These are phyloP conservation scores for Malacoraja senta DNA, from an alignment of 2,797 vertebrate species.

Conservation along the genomic window DNA sequence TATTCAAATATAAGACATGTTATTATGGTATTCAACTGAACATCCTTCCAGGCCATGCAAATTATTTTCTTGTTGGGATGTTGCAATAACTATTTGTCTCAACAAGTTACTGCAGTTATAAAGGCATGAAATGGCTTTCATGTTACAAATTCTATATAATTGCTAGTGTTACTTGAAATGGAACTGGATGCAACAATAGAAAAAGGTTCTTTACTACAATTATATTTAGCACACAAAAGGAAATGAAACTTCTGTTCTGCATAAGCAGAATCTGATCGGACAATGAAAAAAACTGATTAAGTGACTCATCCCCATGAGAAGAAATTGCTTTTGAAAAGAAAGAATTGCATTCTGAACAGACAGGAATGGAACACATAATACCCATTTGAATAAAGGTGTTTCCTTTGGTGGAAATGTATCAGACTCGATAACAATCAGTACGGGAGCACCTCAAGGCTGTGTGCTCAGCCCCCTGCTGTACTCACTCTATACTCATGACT, in stretches of 20 bases:
- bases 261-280: neutral
- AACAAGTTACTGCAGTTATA: neutral
- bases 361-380: neutral
- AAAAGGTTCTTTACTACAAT: neutral
- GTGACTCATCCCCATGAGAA: neutral
- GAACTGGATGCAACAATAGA: neutral
- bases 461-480: too few species aligned
- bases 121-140: neutral
- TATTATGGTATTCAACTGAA: neutral
- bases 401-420: too few species aligned
- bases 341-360: neutral
- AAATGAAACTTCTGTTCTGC: neutral
- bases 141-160: neutral
- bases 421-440: too few species aligned
- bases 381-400: neutral
- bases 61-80: neutral
- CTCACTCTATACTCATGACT: too few species aligned
- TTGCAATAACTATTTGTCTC: neutral
- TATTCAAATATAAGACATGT: neutral
- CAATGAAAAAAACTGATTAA: neutral
- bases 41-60: neutral
- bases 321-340: neutral
- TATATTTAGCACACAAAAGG: neutral
- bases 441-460: too few species aligned
- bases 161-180: neutral